Conservation (phyloP, 1,140 invertebrate species). For the Lepidotrigona ventralis region DNA sequence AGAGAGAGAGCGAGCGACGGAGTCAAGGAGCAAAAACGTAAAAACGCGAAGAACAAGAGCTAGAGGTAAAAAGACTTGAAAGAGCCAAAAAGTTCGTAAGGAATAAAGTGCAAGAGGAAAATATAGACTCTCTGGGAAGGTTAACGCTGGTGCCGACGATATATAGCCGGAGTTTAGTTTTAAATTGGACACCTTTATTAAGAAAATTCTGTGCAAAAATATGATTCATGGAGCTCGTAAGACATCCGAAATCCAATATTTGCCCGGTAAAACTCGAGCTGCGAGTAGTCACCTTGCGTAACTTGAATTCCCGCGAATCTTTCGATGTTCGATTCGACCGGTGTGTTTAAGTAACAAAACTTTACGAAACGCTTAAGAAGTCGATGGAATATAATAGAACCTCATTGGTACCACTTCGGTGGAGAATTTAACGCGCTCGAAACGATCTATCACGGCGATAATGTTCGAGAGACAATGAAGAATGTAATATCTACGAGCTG, state of each 20-base stretch:
- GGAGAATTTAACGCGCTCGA: background rate
- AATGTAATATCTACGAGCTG: conserved; percentile 42
- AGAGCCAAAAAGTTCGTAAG: conserved; percentile 1
- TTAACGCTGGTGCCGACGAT: background rate
- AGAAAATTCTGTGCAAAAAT: background rate
- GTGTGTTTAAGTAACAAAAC: background rate
- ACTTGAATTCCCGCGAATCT: background rate
- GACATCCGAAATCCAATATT: background rate
- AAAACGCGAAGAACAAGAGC: conserved; percentile 23
- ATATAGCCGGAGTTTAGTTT: background rate
- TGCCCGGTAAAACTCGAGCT: no score
- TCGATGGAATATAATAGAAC: background rate
- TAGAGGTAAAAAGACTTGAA: background rate
- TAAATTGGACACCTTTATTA: background rate
- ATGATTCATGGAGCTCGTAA: background rate
- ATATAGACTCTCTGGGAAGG: background rate
- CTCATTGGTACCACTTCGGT: background rate
- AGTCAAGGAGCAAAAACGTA: conserved; percentile 7
- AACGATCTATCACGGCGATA: conserved; percentile 15
- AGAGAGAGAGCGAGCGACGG: background rate
- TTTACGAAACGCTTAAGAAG: background rate
- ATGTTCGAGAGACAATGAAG: conserved; percentile 14
- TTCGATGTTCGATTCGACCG: background rate
- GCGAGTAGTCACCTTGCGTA: no score
- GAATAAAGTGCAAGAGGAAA: conserved; percentile 9